A percentile compares a stretch with the other conserved stretches of the same genome.
phyloP scores from a whole-genome alignment of 2,888 invertebrate genomes.

The Calliscelio sp. region DNA sequence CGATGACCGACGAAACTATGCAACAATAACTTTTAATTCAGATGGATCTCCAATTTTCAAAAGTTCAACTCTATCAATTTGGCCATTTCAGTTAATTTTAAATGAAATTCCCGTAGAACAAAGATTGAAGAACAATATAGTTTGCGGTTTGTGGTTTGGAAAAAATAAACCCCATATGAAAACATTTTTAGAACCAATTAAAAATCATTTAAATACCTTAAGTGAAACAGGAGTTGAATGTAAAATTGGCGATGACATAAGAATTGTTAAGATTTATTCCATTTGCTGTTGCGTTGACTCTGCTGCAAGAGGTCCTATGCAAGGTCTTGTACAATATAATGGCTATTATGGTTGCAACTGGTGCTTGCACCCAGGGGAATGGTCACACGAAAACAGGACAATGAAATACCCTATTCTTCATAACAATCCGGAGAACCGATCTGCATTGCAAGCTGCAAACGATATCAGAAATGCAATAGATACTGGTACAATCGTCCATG shows the following conservation, averaged over 20 bases:
- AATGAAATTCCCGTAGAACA: background rate
- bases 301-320: conserved; percentile 1
- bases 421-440: background rate
- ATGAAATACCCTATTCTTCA: background rate
- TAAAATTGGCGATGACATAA: conserved; percentile 44
- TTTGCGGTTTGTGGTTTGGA: conserved; percentile 11
- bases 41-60: conserved; percentile 6
- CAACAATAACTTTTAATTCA: conserved; percentile 53
- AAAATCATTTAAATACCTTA: conserved; percentile 1
- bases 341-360: conserved; percentile 9
- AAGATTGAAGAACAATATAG: background rate
- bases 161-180: conserved; percentile 7
- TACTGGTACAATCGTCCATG: background rate
- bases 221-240: conserved; percentile 28
- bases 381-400: background rate
- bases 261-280: conserved; percentile 2
- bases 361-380: background rate
- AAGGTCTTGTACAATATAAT: background rate
- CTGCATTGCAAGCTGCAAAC: background rate
- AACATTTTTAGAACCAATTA: background rate
- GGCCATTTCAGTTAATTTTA: background rate
- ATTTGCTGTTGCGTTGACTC: conserved; percentile 13
- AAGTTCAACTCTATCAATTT: background rate
- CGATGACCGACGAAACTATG: conserved; percentile 48
- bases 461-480: background rate